A percentile compares a stretch with the other conserved stretches of the same genome.
These are phyloP conservation scores for Pempheris klunzingeri DNA, from an alignment of 2,797 vertebrate genomes.

Conservation along the genomic window DNA sequence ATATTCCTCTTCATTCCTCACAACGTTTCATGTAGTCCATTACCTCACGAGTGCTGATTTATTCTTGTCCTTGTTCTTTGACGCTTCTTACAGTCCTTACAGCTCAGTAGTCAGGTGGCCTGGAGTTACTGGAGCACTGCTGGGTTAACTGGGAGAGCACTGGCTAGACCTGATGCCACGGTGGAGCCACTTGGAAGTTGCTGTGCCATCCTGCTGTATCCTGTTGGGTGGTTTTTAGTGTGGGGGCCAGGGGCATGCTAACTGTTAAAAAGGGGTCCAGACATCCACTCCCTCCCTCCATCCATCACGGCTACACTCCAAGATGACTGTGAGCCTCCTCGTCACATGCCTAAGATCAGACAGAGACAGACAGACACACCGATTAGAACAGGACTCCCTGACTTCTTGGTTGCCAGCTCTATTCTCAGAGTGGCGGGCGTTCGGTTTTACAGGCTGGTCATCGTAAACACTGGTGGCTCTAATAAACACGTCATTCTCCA, in stretches of 20 bases:
- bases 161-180: conserved; percentile 27
- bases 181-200: conserved; percentile 52
- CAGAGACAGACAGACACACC: conserved; percentile 56
- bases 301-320: conserved; percentile 64
- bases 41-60: conserved; percentile 11
- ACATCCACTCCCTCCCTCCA: conserved; percentile 51
- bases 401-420: conserved; percentile 51
- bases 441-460: conserved; percentile 28
- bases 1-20: conserved; percentile 29
- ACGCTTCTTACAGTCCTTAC: conserved; percentile 14
- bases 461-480: conserved; percentile 64
- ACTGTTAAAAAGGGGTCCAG: conserved; percentile 44
- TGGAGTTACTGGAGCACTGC: conserved; percentile 15
- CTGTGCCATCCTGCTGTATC: conserved; percentile 66
- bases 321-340: conserved; percentile 43
- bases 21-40: conserved; percentile 20
- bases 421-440: conserved; percentile 59
- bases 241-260: conserved; percentile 25
- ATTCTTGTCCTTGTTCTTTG: conserved; percentile 31
- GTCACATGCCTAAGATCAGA: conserved; percentile 85
- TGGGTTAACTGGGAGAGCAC: conserved; percentile 37
- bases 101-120: conserved; percentile 37
- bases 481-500: conserved; percentile 59
- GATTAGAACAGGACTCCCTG: conserved; percentile 62
- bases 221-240: conserved; percentile 55